These are phyloP conservation scores for Limonius californicus DNA, from an alignment of 1,140 invertebrate genomes.

Conservation along the genomic window DNA sequence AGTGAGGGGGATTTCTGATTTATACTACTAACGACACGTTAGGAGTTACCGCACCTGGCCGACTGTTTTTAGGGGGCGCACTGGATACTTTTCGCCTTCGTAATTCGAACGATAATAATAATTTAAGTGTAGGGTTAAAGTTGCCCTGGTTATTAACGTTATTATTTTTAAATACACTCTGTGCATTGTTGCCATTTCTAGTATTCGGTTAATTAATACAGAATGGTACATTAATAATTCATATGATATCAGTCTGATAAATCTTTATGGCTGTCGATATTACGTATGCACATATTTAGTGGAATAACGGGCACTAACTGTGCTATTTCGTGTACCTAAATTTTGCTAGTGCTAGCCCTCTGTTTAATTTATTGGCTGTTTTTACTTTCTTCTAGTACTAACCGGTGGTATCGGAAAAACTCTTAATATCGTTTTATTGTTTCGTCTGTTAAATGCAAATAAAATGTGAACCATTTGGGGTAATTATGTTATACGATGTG, in stretches of 20 bases:
- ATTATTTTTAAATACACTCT: background rate
- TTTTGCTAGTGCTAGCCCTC: background rate
- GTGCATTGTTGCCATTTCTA: background rate
- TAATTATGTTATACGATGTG: too few species aligned
- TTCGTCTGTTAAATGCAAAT: too few species aligned
- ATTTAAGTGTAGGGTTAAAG: too few species aligned
- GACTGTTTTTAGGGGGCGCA: background rate
- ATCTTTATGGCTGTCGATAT: slow-evolving; percentile 31
- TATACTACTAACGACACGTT: slow-evolving; percentile 1
- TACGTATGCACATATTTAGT: slow-evolving; percentile 30
- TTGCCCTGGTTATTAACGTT: too few species aligned
- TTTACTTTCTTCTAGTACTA: too few species aligned
- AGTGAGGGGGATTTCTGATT: slow-evolving; percentile 4
- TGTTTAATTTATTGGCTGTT: background rate
- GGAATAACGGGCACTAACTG: slow-evolving; percentile 13
- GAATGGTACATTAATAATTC: slow-evolving; percentile 27
- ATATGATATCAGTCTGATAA: slow-evolving; percentile 28
- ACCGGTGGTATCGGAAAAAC: too few species aligned
- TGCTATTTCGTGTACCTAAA: slow-evolving; percentile 2
- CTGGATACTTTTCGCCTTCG: background rate
- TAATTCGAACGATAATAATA: background rate
- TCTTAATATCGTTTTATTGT: too few species aligned
- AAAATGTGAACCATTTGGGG: too few species aligned
- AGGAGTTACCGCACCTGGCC: slow-evolving; percentile 7
- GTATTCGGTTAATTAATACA: slow-evolving; percentile 17